phyloP scores from a whole-genome alignment of 2,797 vertebrate genomes.

The Merluccius polli region DNA sequence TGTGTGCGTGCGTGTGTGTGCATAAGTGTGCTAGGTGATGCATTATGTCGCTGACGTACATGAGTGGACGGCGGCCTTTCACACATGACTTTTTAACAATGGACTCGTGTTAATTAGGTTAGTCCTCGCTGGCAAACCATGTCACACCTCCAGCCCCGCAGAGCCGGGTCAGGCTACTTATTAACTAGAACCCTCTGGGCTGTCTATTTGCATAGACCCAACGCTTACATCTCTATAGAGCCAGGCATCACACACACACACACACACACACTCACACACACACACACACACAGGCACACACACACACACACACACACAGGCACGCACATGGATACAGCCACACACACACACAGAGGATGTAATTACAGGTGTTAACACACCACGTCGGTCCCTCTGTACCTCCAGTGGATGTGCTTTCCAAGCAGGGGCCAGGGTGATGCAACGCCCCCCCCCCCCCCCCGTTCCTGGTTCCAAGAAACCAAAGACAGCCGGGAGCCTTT shows the following conservation, averaged over 20 bases:
- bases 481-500: slow-evolving; percentile 37
- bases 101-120: slow-evolving; percentile 60
- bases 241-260: slow-evolving; percentile 11
- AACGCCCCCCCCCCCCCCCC: too few species aligned
- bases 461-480: slow-evolving; percentile 18
- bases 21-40: slow-evolving; percentile 29
- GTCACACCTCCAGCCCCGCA: slow-evolving; percentile 41
- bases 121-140: slow-evolving; percentile 50
- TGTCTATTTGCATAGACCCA: slow-evolving; percentile 44
- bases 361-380: slow-evolving; percentile 45
- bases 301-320: slow-evolving; percentile 21
- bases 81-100: slow-evolving; percentile 61
- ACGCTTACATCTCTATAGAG: slow-evolving; percentile 14
- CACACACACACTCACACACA: slow-evolving; percentile 10
- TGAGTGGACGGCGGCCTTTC: slow-evolving; percentile 41
- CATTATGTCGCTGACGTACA: slow-evolving; percentile 35
- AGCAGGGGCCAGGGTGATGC: slow-evolving; percentile 38
- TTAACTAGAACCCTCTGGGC: slow-evolving; percentile 53
- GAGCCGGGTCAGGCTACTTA: slow-evolving; percentile 50
- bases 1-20: slow-evolving; percentile 33
- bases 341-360: slow-evolving; percentile 38
- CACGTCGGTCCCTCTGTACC: slow-evolving; percentile 25
- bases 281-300: slow-evolving; percentile 11
- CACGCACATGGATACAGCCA: slow-evolving; percentile 9
- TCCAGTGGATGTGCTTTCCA: slow-evolving; percentile 16